Base-by-base conservation (phyloP, 2,113 vertebrate genomes). In the Bolborhynchus lineola region DNA sequence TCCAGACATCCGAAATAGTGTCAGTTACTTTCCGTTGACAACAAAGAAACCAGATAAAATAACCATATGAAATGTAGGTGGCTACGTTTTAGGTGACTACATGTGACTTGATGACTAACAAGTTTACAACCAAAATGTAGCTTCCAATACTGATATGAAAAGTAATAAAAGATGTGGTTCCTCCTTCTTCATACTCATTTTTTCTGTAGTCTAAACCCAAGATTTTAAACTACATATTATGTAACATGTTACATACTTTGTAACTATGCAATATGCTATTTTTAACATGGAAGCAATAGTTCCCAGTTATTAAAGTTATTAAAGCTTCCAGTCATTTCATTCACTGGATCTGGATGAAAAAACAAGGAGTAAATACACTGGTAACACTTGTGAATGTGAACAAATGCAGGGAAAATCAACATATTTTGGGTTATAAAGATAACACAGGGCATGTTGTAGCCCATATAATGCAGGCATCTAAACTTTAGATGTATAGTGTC, bases 141-240 rank as follows among this genome's bases (percentile, higher is more conserved):
- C 3, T 82, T 88, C 21, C 16, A 83, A 28, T 24, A 80, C 59
- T 9, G 7, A 68, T 3, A 41, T 16, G 4, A 50, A 63, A 82
- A 63, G 2, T n/a, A 80, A 44, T 31, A 37, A 76, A 76, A 72
- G 1, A 19, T 33, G 26, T 12, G 5, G 0, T 44, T 42, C 9
- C 9, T 68, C 7, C 20, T 11, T 55, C 10, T 80, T 64, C 78
- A 60, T 49, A 47, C 7, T 47, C 0, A 47, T 79, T 57, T 88
- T 1, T 81, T 82, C 37, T 60, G 1, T 17, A 44, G 13, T 50
- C 7, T 57, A 49, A 65, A 64, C 26, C 3, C 0, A 0, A 74
- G 3, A 14, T 81, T 86, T 74, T 35, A 33, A 77, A 77, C 42
- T 0, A 18, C 16, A 23, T 25, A 35, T 5, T 24, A 9, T 24